Evolutionary conservation across 2,113 vertebrate species (phyloP).

Genomic region (Eretmochelys imbricata): DNA sequence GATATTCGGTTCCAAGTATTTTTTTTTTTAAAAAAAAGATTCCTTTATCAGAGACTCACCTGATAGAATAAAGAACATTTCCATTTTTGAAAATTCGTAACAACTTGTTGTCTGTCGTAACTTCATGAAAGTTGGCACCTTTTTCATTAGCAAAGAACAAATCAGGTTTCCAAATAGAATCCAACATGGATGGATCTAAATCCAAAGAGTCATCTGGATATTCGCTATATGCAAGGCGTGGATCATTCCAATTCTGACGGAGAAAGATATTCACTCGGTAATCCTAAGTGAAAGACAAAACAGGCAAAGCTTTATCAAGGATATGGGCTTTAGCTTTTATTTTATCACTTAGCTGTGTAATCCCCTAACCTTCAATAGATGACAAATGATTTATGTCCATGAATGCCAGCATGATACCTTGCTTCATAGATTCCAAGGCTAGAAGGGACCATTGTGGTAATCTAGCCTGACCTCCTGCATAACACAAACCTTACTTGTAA

Average conservation of each 20-base stretch:
- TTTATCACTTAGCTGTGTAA: conserved; percentile 58
- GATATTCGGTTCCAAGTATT: neutral
- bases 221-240: conserved; percentile 93
- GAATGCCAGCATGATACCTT: conserved; percentile 44
- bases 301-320: conserved; percentile 47
- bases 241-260: conserved; percentile 98
- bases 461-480: neutral
- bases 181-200: conserved; percentile 96
- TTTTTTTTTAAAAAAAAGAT: neutral
- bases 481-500: neutral
- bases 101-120: conserved; percentile 97
- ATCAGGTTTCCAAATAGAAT: conserved; percentile 98
- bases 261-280: conserved; percentile 98
- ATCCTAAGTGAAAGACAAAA: conserved; percentile 81
- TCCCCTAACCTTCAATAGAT: conserved; percentile 51
- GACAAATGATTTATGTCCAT: conserved; percentile 60
- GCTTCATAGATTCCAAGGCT: neutral
- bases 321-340: conserved; percentile 60
- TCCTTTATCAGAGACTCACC: conserved; percentile 76
- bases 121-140: conserved; percentile 97
- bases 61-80: conserved; percentile 96
- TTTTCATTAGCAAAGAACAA: conserved; percentile 98
- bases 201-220: conserved; percentile 98
- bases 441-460: neutral
- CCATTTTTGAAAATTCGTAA: conserved; percentile 97